Conservation (phyloP, 2,797 vertebrate species). For the Hydrocynus forskahlii region DNA sequence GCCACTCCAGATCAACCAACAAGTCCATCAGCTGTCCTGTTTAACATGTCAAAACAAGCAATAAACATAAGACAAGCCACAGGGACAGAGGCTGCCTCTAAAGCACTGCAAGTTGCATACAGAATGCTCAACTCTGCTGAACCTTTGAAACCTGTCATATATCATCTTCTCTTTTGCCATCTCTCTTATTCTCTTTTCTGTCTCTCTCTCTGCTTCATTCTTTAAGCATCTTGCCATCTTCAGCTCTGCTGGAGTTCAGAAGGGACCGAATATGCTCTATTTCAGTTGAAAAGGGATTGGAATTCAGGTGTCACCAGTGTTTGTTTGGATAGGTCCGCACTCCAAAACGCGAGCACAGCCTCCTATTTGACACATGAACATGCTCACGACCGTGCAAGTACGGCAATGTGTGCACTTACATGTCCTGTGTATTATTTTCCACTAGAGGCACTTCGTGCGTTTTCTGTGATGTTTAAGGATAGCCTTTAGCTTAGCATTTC, state of each 20-base stretch:
- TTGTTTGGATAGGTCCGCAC: background rate
- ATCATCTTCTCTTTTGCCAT: conserved; percentile 35
- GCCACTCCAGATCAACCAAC: conserved; percentile 60
- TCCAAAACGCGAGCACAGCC: background rate
- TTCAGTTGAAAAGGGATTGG: conserved; percentile 17
- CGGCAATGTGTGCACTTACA: too few relatives aligned
- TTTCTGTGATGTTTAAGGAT: too few relatives aligned
- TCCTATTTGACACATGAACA: too few relatives aligned
- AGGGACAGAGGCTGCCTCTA: conserved; percentile 33
- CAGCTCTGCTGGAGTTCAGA: conserved; percentile 42
- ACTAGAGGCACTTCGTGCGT: too few relatives aligned
- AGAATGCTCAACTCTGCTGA: conserved; percentile 15
- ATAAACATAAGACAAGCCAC: conserved; percentile 63
- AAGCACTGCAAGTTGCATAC: conserved; percentile 4
- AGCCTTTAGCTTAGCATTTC: too few relatives aligned
- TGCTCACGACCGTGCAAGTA: too few relatives aligned
- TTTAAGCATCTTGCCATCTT: conserved; percentile 45
- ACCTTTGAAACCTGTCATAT: conserved; percentile 36
- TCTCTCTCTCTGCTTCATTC: conserved; percentile 31
- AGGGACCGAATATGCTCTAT: conserved; percentile 28
- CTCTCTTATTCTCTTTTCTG: conserved; percentile 47
- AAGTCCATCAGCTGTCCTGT: conserved; percentile 75
- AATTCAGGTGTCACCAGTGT: background rate
- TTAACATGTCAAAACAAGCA: conserved; percentile 76
- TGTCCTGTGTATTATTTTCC: too few relatives aligned